Conservation (phyloP, 2,113 vertebrate species). For the Anguilla rostrata region DNA sequence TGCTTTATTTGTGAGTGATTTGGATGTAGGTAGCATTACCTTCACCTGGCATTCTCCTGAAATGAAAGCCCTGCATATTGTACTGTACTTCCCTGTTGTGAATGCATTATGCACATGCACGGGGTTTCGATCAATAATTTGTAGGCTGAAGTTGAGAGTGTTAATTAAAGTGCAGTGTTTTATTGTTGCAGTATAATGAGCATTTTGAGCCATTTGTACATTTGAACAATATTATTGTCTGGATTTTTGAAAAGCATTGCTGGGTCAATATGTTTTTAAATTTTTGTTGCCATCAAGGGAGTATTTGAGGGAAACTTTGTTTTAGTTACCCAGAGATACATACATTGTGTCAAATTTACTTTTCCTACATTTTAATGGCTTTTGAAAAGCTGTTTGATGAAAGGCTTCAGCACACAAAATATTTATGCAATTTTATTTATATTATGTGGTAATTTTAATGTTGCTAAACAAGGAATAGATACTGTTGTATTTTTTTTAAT, state of each 20-base stretch:
- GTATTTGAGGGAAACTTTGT: too few relatives aligned
- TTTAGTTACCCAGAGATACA: background rate
- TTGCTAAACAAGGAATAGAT: background rate
- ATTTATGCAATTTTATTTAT: background rate
- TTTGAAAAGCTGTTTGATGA: background rate
- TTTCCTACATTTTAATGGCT: background rate
- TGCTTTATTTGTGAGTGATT: background rate
- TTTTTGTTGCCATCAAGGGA: background rate
- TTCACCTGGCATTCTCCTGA: slow-evolving; percentile 1
- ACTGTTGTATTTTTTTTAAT: background rate
- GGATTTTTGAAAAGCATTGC: background rate
- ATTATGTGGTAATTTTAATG: background rate
- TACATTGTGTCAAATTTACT: too few relatives aligned
- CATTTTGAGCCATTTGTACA: background rate
- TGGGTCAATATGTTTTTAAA: background rate
- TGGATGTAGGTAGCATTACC: background rate
- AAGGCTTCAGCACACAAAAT: too few relatives aligned
- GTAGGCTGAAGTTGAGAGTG: background rate
- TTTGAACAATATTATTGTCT: background rate
- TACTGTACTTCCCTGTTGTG: background rate
- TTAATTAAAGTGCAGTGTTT: background rate
- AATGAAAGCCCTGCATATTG: background rate
- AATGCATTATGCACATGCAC: background rate
- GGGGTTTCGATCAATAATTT: background rate
- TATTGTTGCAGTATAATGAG: background rate